These are phyloP conservation scores for Altica lythri DNA, from an alignment of 2,888 invertebrate species.

Conservation along the genomic window DNA sequence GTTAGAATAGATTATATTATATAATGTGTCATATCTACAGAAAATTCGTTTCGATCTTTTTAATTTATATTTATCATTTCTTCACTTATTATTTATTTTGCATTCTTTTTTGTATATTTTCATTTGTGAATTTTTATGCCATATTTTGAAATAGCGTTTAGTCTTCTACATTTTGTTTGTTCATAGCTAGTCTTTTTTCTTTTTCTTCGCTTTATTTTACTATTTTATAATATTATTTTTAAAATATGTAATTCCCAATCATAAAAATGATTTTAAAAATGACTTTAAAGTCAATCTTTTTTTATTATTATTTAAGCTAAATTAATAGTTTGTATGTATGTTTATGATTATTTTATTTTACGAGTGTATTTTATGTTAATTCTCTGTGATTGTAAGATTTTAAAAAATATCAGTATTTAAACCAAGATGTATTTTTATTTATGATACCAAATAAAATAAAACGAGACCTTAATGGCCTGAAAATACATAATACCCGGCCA, in stretches of 20 bases:
- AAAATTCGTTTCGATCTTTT: conserved; percentile 31
- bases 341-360: conserved; percentile 42
- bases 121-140: conserved; percentile 53
- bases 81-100: conserved; percentile 44
- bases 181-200: conserved; percentile 49
- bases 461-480: no score
- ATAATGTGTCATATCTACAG: conserved; percentile 44
- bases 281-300: conserved; percentile 35
- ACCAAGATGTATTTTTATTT: conserved; percentile 18
- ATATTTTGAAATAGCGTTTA: conserved; percentile 46
- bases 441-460: no score
- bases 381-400: conserved; percentile 53
- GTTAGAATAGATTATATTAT: conserved; percentile 38
- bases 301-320: conserved; percentile 40
- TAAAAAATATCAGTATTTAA: conserved; percentile 52
- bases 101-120: conserved; percentile 42
- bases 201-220: conserved; percentile 34
- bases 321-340: conserved; percentile 45
- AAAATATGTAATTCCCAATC: conserved; percentile 41
- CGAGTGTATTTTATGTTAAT: conserved; percentile 54
- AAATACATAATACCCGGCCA: no score
- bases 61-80: conserved; percentile 37
- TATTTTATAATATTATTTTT: conserved; percentile 38
- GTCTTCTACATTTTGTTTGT: conserved; percentile 42
- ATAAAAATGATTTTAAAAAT: conserved; percentile 48